Conservation (phyloP, 2,113 vertebrate species). For the Perca flavescens region DNA sequence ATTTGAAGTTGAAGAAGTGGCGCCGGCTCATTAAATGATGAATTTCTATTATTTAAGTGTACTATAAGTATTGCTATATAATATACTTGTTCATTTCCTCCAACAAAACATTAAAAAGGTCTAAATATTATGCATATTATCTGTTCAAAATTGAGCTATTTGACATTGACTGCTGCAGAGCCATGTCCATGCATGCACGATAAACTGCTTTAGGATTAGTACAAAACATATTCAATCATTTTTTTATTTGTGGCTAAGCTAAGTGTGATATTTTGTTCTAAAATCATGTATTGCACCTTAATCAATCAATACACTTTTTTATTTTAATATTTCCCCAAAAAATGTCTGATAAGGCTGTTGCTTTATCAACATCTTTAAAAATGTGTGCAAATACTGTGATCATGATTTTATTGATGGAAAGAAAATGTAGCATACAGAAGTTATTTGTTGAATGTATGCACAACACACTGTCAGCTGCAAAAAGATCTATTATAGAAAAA, state of each 20-base stretch:
- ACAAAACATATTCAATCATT: neutral
- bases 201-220: neutral
- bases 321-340: neutral
- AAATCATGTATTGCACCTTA: neutral
- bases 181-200: neutral
- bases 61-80: neutral
- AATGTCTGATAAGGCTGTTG: neutral
- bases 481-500: neutral
- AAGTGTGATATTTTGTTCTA: neutral
- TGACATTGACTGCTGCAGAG: neutral
- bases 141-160: neutral
- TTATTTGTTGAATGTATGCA: neutral
- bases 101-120: no score
- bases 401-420: neutral
- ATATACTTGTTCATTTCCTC: neutral
- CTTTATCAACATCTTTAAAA: neutral
- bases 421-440: neutral
- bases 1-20: no score
- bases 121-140: no score
- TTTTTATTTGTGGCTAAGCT: neutral
- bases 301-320: neutral
- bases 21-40: neutral
- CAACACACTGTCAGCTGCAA: no score
- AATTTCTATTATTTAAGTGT: neutral
- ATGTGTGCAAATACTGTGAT: neutral